phyloP scores from a whole-genome alignment of 53 echinoderm and acorn worm species.

The Glandiceps talaboti region DNA sequence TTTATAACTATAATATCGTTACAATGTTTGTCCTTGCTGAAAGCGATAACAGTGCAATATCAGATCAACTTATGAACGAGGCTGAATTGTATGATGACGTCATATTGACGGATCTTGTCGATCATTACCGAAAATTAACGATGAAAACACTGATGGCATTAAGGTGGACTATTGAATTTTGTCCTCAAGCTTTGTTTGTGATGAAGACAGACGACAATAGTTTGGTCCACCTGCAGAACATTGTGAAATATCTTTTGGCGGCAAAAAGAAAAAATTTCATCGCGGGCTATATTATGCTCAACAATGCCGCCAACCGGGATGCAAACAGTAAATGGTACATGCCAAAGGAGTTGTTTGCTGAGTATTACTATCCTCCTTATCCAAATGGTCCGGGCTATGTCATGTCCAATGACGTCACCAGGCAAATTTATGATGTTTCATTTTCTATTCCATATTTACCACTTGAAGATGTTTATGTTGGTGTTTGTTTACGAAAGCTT shows the following conservation, averaged over 20 bases:
- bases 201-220: constrained; percentile 24
- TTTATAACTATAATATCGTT: background rate
- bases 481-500: constrained; percentile 6
- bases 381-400: constrained; percentile 16
- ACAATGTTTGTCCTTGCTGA: constrained; percentile 11
- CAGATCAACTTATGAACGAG: constrained; percentile 3
- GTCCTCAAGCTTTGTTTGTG: constrained; percentile 12
- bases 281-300: background rate
- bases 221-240: constrained; percentile 10
- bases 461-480: constrained; percentile 16
- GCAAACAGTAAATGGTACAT: constrained; percentile 13
- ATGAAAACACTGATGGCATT: constrained; percentile 22
- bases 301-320: background rate
- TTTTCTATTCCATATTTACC: background rate
- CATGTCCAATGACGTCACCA: constrained; percentile 26
- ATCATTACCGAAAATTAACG: constrained; percentile 16
- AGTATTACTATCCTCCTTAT: constrained; percentile 15
- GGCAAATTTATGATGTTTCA: constrained; percentile 4
- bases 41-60: background rate
- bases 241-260: background rate
- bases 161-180: constrained; percentile 16
- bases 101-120: constrained; percentile 9
- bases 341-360: constrained; percentile 7
- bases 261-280: background rate
- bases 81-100: constrained; percentile 7